Conservation (phyloP, 2,888 invertebrate species). For the Chalcosyrphus nemorum region DNA sequence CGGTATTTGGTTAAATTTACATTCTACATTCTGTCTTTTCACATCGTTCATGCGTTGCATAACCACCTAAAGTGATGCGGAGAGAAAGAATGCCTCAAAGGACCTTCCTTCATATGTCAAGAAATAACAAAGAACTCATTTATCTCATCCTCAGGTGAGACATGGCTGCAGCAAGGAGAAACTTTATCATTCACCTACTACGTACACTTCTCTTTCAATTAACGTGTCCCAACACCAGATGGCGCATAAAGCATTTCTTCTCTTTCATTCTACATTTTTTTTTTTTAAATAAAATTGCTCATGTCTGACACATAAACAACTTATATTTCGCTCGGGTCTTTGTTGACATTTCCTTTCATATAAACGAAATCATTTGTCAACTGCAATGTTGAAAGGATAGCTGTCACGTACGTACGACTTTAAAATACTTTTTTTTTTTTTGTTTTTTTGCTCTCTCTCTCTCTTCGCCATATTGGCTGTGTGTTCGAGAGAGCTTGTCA, state of each 20-base stretch:
- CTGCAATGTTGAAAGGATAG: conserved; percentile 38
- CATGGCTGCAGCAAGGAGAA: conserved; percentile 25
- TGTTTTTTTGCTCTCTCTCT: too few relatives aligned
- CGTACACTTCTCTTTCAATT: conserved; percentile 54
- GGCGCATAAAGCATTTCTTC: conserved; percentile 18
- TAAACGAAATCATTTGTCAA: conserved; percentile 55
- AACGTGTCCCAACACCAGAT: conserved; percentile 61
- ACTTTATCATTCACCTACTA: conserved; percentile 43
- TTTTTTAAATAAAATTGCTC: conserved; percentile 9
- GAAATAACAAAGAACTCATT: conserved; percentile 61
- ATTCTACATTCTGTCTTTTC: conserved; percentile 33
- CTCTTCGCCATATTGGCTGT: background rate
- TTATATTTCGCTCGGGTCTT: conserved; percentile 26
- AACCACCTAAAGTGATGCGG: conserved; percentile 10
- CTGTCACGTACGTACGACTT: conserved; percentile 32
- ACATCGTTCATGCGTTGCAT: conserved; percentile 4
- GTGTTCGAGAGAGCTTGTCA: background rate
- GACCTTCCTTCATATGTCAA: conserved; percentile 49
- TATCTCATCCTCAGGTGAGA: conserved; percentile 54
- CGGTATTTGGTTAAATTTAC: conserved; percentile 28
- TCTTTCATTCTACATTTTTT: background rate
- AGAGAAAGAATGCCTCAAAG: conserved; percentile 56
- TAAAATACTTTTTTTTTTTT: background rate
- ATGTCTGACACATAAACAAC: conserved; percentile 27
- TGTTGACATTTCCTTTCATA: conserved; percentile 29